These are phyloP conservation scores for Cyanoderma ruficeps DNA, from an alignment of 2,113 vertebrate species.

Conservation along the genomic window DNA sequence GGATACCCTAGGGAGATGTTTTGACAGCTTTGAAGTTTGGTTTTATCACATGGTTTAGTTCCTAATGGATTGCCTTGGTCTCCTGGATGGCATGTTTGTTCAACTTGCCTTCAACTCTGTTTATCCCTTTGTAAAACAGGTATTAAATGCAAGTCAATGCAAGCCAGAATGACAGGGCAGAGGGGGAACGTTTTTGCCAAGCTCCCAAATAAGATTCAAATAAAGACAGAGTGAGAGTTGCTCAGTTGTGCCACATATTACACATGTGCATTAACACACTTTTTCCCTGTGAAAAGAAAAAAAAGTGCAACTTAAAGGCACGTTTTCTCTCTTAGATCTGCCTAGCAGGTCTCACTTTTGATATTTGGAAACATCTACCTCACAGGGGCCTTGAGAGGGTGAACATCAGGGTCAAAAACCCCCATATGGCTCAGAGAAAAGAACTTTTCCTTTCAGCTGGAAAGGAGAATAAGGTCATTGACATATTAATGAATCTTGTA, in stretches of 20 bases:
- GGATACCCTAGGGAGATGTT: constrained; percentile 53
- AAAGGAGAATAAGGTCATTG: constrained; percentile 48
- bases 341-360: constrained; percentile 25
- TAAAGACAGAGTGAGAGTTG: not conserved
- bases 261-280: constrained; percentile 23
- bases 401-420: constrained; percentile 57
- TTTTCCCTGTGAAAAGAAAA: constrained; percentile 2
- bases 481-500: constrained; percentile 58
- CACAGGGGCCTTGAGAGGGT: constrained; percentile 27
- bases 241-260: not conserved
- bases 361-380: constrained; percentile 47
- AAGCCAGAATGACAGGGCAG: constrained; percentile 37
- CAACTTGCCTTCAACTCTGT: constrained; percentile 63
- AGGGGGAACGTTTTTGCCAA: not conserved
- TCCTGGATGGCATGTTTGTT: constrained; percentile 62
- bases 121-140: constrained; percentile 61
- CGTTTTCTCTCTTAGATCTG: constrained; percentile 20
- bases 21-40: constrained; percentile 66
- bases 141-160: constrained; percentile 55
- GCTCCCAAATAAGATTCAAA: not conserved
- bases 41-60: constrained; percentile 61
- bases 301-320: not conserved
- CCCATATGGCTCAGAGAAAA: constrained; percentile 55
- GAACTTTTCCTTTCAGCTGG: constrained; percentile 43
- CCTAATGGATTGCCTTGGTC: constrained; percentile 66